Base-by-base conservation (phyloP, 1,140 invertebrate species). In the Cylas formicarius region DNA sequence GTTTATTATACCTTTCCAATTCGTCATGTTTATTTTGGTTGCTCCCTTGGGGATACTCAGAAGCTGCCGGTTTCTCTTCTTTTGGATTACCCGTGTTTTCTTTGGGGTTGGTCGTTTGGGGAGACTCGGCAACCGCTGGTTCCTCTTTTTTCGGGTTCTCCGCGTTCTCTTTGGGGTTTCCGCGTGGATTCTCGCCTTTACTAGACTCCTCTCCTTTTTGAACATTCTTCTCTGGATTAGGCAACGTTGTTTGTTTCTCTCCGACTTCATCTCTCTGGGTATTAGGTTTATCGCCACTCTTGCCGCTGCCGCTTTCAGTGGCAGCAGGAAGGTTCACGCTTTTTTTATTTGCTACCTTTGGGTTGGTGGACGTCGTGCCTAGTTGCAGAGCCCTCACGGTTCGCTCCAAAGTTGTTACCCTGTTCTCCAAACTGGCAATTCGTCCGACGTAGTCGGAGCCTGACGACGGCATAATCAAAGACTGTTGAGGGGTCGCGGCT, bases 201-300 rank as follows among this genome's bases (percentile, higher is more conserved):
- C 9, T 40, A 40, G 26, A 20, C 24, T 40, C 11, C 7, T 3
- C 28, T 14, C 4, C 20, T 16, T n/a, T 28, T 40, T n/a, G 10
- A n/a, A 16, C 11, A 40, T 2, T 11, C 13, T 8, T 7, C 13
- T 28, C 31, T 16, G 2, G 37, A 28, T 1, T n/a, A 13, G 18
- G 18, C 10, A 10, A n/a, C 11, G 9, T 16, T 17, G 14, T 32
- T n/a, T 32, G 8, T 13, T 6, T 8, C 13, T 32, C 14, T 17
- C 18, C n/a, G 14, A 16, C 18, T n/a, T 32, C 10, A 10, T 26
- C 24, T 10, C 9, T 17, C 32, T 4, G n/a, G 7, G 17, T 10
- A 17, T 34, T 34, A 10, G 10, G 17, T 34, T 10, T 34, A 23
- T 23, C 14, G 35, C 35, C 4, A 37, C 35, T 23, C 35, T 37